Conservation (phyloP, 2,797 vertebrate species). For the Buphagus erythrorhynchus region DNA sequence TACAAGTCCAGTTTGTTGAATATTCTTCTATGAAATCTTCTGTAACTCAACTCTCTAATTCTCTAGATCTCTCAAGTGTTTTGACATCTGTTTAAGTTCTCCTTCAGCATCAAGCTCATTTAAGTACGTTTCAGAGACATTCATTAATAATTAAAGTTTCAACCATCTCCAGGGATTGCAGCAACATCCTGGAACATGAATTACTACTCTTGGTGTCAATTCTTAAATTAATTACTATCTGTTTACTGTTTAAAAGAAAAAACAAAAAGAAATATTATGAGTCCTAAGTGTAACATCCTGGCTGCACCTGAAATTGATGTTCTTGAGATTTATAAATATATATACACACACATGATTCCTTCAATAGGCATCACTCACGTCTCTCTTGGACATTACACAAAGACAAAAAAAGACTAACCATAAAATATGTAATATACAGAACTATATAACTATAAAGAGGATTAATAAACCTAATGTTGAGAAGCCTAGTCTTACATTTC, state of each 20-base stretch:
- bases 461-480: neutral
- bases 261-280: neutral
- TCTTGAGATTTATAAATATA: neutral
- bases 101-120: neutral
- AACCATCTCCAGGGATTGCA: neutral
- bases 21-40: neutral
- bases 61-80: neutral
- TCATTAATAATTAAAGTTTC: neutral
- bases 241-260: neutral
- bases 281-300: neutral
- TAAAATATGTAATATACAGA: neutral
- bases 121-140: neutral
- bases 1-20: neutral
- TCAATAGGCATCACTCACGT: neutral
- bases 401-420: neutral
- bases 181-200: neutral
- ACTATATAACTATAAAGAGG: neutral
- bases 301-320: neutral
- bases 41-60: neutral
- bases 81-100: neutral
- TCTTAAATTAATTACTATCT: neutral
- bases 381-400: neutral
- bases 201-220: neutral
- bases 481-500: neutral
- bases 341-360: neutral